Base-by-base conservation (phyloP, 2,888 invertebrate genomes). In the Hymenopus coronatus region DNA sequence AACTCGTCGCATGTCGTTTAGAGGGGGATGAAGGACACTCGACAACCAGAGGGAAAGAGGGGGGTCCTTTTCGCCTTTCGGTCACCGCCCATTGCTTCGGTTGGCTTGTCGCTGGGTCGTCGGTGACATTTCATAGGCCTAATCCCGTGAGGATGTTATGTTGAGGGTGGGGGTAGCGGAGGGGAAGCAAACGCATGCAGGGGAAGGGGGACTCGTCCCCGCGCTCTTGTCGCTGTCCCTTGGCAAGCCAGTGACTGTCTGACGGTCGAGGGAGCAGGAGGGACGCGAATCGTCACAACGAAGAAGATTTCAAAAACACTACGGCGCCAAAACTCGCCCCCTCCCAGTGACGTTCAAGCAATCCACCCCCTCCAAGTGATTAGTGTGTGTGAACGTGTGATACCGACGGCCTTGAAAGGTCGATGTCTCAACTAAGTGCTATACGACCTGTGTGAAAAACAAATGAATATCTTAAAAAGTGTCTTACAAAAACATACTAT, bases 61-160 rank as follows among this genome's bases (percentile, higher is more conserved):
- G 46, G 70, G 82, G 54, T 15, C 12, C 82, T 82, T 82, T 82
- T 40, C 25, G 82, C n/a, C 33, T n/a, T 70, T 30, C 81, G 84
- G 84, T 84, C 88, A 81, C 84, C 88, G 88, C 88, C 88, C 88
- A 33, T 84, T 84, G 81, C 46, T 81, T 27, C 81, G 84, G 81
- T 28, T 40, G 33, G 84, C 84, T 84, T 84, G 84, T 88, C 88
- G 81, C 88, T 88, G 88, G 88, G 83, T 88, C 88, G 88, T 88
- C 83, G 88, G 88, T 88, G 88, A 88, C 88, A 88, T 88, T 28
- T 88, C 83, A 87, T 87, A 82, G 87, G 87, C 87, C 87, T 87
- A 87, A 87, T 87, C 87, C 87, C 87, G 87, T 33, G 82, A 87
- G 87, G 87, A 87, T 87, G 88, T 88, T 30, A 28, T 84, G 54